Evolutionary conservation across 2,113 vertebrate genomes (phyloP), one percentile per base, ranked within the genome.

Genomic region (Zootoca vivipara): DNA sequence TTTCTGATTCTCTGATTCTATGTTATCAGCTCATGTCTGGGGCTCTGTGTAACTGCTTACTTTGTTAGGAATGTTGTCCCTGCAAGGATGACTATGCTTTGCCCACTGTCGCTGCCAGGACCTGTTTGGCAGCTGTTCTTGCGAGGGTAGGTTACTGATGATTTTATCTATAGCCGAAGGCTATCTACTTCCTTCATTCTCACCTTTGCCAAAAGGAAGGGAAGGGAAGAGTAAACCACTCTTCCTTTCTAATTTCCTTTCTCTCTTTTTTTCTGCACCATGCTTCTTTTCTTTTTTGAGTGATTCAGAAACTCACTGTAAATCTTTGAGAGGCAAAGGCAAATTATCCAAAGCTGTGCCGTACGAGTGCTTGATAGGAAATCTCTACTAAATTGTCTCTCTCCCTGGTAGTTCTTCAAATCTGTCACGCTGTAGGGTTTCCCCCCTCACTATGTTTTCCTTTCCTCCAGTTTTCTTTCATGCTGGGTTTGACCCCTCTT

Each of bases 311-410:
- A 92, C 75, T 93, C 90, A 82, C 92, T 78, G 33, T 93, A 92
- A 95, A 94, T 90, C 90, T 92, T 86, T 88, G 79, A 83, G 81
- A 91, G 85, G 62, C 52, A 92, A 87, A 93, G 83, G 85, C 24
- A 93, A 92, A 94, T 93, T 70, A 92, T 90, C 93, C 92, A 94
- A 95, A 91, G 85, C 93, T 86, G 62, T 78, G 73, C 93, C 88
- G 64, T 28, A 67, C 52, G 62, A 62, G 18, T 26, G 20, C 78
- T 42, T 46, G 58, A 86, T 73, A 87, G 46, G 73, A 89, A 90
- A 87, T 74, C 38, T 90, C 72, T 73, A 79, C 24, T 90, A 86
- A 87, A 93, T 58, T 79, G 2, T 90, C 79, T 74, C 18, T 89
- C 75, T 89, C 62, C 62, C 26, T 80, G 40, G n/a, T 58, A 33